These are phyloP conservation scores for Nomada ruficornis DNA, from an alignment of 2,888 invertebrate species.

Conservation along the genomic window DNA sequence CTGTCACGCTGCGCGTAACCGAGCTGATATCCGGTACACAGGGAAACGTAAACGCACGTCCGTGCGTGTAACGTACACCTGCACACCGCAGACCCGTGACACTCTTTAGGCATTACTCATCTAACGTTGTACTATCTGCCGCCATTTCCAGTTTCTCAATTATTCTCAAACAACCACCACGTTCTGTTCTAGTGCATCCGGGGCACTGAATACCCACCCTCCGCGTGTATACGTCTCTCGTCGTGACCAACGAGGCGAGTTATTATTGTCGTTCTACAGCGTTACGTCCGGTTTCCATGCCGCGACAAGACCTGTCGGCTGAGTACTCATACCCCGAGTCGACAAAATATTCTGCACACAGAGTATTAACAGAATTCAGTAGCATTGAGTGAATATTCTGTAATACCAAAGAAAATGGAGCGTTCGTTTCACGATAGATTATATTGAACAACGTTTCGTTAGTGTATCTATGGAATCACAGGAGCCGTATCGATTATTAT, in stretches of 20 bases:
- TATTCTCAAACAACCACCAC: constrained; percentile 77
- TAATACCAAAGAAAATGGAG: no score
- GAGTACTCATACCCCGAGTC: neutral
- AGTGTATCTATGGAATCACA: neutral
- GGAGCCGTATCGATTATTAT: neutral
- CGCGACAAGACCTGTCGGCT: constrained; percentile 21
- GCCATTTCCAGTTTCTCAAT: constrained; percentile 72
- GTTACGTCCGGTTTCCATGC: constrained; percentile 60
- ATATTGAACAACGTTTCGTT: neutral
- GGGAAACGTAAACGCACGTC: neutral
- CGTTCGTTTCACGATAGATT: neutral
- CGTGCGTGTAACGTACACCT: neutral
- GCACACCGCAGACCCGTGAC: constrained; percentile 7
- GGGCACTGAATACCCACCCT: constrained; percentile 59
- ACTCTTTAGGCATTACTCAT: constrained; percentile 67
- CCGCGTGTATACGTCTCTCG: constrained; percentile 26
- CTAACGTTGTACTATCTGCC: constrained; percentile 58
- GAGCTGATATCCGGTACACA: constrained; percentile 3
- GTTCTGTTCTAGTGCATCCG: constrained; percentile 73
- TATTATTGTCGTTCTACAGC: constrained; percentile 66
- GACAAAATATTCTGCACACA: neutral
- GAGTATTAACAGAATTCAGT: neutral
- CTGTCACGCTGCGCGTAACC: constrained; percentile 20
- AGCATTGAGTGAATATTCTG: neutral
- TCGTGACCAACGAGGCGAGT: constrained; percentile 62